Evolutionary conservation across 2,797 vertebrate genomes (phyloP).

Genomic region (Argya squamiceps): DNA sequence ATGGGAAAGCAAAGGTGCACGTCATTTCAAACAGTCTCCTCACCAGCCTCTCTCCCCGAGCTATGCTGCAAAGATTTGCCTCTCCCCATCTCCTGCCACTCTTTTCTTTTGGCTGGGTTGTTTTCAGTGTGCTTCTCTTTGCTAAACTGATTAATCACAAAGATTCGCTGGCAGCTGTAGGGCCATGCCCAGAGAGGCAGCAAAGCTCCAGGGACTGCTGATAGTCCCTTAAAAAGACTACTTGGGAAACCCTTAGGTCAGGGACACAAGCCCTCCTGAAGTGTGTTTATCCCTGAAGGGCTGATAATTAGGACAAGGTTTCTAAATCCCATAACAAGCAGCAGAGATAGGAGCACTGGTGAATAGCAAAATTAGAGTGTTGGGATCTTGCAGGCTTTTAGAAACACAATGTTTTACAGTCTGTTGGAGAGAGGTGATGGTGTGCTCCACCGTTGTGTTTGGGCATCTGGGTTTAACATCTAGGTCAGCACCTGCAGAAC

Average conservation of each 20-base stretch:
- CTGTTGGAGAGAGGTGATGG: not conserved
- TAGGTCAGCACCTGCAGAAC: not conserved
- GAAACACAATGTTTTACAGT: not conserved
- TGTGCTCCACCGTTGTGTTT: not conserved
- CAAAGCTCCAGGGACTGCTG: not conserved
- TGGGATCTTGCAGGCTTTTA: not conserved
- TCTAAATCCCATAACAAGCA: not conserved
- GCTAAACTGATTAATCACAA: not conserved
- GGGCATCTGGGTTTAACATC: not conserved
- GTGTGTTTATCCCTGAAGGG: not conserved
- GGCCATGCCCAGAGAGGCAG: not conserved
- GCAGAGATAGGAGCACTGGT: not conserved
- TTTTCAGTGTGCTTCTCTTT: not conserved
- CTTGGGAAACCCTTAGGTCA: not conserved
- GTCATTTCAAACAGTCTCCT: not conserved
- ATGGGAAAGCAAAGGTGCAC: not conserved
- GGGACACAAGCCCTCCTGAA: not conserved
- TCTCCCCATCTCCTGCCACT: not conserved
- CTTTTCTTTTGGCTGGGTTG: not conserved
- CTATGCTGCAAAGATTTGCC: not conserved
- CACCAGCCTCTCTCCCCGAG: not conserved
- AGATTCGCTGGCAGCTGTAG: not conserved
- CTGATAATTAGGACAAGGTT: not conserved
- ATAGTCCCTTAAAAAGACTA: not conserved
- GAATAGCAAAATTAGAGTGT: not conserved